phyloP scores from a whole-genome alignment of 2,113 vertebrate species.

The Tonatia bakeri region DNA sequence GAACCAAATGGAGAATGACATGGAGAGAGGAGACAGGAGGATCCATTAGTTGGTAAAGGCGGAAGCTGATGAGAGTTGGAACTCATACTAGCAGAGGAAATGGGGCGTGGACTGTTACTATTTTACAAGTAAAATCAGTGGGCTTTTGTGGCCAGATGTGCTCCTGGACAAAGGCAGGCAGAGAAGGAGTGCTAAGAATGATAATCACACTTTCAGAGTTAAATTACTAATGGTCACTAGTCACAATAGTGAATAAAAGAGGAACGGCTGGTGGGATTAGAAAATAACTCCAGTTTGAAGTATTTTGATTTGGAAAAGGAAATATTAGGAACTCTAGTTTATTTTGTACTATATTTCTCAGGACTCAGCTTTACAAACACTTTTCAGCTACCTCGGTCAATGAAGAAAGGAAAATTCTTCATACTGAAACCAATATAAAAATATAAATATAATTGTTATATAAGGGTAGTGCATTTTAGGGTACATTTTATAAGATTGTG shows the following conservation, averaged over 20 bases:
- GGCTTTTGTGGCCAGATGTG: neutral
- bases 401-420: neutral
- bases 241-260: neutral
- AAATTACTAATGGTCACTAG: neutral
- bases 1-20: neutral
- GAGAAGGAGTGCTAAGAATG: neutral
- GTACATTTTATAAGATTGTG: neutral
- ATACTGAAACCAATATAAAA: neutral
- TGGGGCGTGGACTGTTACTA: neutral
- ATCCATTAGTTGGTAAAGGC: neutral
- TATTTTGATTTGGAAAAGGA: neutral
- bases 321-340: neutral
- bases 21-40: neutral
- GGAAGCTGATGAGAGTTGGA: neutral
- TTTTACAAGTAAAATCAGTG: neutral
- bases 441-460: neutral
- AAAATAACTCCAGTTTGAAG: neutral
- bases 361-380: neutral
- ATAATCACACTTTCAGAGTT: neutral
- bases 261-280: neutral
- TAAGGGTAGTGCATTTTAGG: neutral
- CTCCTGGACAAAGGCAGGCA: neutral
- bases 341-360: neutral
- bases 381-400: neutral
- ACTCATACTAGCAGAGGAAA: neutral